These are phyloP conservation scores for Microchrysa polita DNA, from an alignment of 2,888 invertebrate species.

Conservation along the genomic window DNA sequence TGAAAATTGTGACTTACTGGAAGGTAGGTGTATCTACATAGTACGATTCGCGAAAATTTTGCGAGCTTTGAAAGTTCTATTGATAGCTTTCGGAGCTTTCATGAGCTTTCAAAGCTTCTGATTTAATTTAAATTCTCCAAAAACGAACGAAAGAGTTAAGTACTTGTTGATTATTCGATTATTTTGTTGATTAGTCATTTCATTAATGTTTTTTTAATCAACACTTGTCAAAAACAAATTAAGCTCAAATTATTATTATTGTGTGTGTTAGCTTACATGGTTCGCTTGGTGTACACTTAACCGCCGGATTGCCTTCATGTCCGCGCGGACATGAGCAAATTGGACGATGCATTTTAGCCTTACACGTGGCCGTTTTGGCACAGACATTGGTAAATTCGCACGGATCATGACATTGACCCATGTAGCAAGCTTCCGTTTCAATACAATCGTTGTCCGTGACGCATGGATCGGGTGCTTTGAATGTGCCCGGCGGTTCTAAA, in stretches of 20 bases:
- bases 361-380: slow-evolving; percentile 79
- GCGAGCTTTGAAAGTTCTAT: no score
- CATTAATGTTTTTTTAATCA: slow-evolving; percentile 53
- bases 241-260: slow-evolving; percentile 29
- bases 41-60: not conserved
- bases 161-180: not conserved
- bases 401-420: slow-evolving; percentile 83
- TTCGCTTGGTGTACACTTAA: slow-evolving; percentile 79
- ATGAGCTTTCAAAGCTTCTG: not conserved
- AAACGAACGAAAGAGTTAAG: no score
- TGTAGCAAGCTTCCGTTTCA: slow-evolving; percentile 83
- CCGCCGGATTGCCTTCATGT: slow-evolving; percentile 82
- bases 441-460: slow-evolving; percentile 85
- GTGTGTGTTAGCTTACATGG: slow-evolving; percentile 73
- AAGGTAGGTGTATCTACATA: not conserved
- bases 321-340: slow-evolving; percentile 83
- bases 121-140: not conserved
- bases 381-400: slow-evolving; percentile 84
- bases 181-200: slow-evolving; percentile 26
- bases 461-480: slow-evolving; percentile 80
- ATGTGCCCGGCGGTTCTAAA: slow-evolving; percentile 77
- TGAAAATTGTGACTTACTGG: not conserved
- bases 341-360: slow-evolving; percentile 83
- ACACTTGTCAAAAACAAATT: slow-evolving; percentile 9
- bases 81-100: no score